Conservation (phyloP, 2,113 vertebrate species). For the Pteropus alecto region DNA sequence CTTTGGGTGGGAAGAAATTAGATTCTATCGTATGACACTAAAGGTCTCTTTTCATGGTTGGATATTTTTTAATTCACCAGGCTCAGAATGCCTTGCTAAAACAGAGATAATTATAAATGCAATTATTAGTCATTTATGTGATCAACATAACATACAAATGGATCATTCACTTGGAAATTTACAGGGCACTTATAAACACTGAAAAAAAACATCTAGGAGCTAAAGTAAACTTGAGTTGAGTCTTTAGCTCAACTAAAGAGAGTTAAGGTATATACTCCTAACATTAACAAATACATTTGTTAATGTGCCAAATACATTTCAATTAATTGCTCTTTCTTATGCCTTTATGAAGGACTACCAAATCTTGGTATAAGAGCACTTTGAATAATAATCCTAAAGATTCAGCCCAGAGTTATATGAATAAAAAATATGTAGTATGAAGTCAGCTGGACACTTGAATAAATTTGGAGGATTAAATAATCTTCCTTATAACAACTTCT, state of each 20-base stretch:
- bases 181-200: not conserved
- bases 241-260: not conserved
- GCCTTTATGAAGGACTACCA: not conserved
- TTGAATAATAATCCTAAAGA: not conserved
- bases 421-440: not conserved
- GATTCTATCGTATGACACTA: not conserved
- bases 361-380: not conserved
- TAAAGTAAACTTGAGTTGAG: not conserved
- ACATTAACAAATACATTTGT: too few species aligned
- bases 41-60: slow-evolving; percentile 23
- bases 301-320: not conserved
- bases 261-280: not conserved
- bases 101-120: slow-evolving; percentile 23
- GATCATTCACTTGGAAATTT: slow-evolving; percentile 28
- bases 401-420: not conserved
- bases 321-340: not conserved
- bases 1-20: slow-evolving; percentile 65
- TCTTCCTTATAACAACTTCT: not conserved
- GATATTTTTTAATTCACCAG: not conserved
- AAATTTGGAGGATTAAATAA: not conserved
- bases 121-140: slow-evolving; percentile 32
- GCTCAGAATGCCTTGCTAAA: not conserved
- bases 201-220: not conserved
- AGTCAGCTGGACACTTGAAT: not conserved
- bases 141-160: not conserved